Conservation (phyloP, 2,888 invertebrate genomes). For the Cenopis cana region DNA sequence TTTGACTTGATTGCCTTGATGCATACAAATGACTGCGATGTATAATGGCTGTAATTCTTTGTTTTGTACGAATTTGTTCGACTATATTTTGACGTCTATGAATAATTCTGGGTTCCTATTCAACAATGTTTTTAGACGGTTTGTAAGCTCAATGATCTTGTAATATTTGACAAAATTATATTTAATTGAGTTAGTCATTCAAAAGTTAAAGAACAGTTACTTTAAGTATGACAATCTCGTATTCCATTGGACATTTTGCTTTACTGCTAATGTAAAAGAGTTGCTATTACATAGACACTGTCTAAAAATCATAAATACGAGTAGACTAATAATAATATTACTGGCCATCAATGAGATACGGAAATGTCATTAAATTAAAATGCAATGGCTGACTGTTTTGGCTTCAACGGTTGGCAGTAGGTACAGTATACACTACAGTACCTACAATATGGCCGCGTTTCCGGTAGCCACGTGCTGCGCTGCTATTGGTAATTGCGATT, state of each 20-base stretch:
- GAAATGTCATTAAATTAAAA: conserved; percentile 29
- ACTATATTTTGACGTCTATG: conserved; percentile 32
- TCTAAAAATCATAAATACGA: too few species aligned
- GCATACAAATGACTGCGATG: conserved; percentile 59
- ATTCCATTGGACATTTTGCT: too few species aligned
- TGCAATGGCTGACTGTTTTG: conserved; percentile 31
- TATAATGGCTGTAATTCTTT: conserved; percentile 59
- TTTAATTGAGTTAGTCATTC: not conserved
- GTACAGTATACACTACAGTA: too few species aligned
- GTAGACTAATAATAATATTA: not conserved
- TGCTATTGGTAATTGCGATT: conserved; percentile 42
- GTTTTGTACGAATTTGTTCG: conserved; percentile 49
- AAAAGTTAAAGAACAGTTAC: too few species aligned
- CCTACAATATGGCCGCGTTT: conserved; percentile 46
- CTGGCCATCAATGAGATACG: conserved; percentile 26
- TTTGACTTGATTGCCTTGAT: conserved; percentile 54
- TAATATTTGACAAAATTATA: not conserved
- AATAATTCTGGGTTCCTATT: not conserved
- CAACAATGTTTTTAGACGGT: not conserved
- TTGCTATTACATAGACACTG: too few species aligned
- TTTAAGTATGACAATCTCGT: too few species aligned
- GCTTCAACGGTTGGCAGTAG: conserved; percentile 41
- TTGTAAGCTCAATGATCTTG: not conserved
- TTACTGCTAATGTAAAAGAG: too few species aligned
- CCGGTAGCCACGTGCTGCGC: conserved; percentile 45